Percentiles rank a stretch among this genome's conserved stretches.
Evolutionary conservation across 1,140 invertebrate genomes (phyloP).

Genomic region (Drosophila dunni): DNA sequence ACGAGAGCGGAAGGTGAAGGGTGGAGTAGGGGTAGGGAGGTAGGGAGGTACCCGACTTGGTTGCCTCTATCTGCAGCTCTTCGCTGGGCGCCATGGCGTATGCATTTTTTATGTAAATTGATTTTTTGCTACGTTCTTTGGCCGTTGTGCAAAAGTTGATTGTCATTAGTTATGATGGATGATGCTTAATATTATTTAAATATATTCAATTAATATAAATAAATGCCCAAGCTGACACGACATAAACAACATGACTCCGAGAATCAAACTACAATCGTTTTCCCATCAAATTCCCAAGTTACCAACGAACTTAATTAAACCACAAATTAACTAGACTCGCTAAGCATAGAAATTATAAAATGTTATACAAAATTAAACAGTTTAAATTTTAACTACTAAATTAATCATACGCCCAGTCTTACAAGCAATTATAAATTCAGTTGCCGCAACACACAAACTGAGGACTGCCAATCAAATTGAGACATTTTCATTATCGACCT

Average conservation of each 20-base stretch:
- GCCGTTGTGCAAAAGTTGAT: conserved; percentile 35
- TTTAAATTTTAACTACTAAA: neutral
- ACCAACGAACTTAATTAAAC: too few species aligned
- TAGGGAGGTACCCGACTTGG: neutral
- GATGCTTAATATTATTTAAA: conserved; percentile 76
- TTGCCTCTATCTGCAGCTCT: conserved; percentile 6
- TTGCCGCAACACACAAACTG: conserved; percentile 1
- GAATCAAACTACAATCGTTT: neutral
- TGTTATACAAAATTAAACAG: too few species aligned
- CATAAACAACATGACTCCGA: conserved; percentile 52
- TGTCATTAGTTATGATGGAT: conserved; percentile 79
- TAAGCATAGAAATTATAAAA: too few species aligned
- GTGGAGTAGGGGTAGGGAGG: too few species aligned
- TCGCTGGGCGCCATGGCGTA: conserved; percentile 70
- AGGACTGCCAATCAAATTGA: conserved; percentile 30
- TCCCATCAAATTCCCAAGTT: neutral
- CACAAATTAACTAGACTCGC: too few species aligned
- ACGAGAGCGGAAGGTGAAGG: too few species aligned
- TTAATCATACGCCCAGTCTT: conserved; percentile 50
- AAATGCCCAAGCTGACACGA: conserved; percentile 47
- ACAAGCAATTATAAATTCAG: conserved; percentile 1
- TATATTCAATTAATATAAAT: conserved; percentile 78
- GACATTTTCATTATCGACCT: conserved; percentile 43
- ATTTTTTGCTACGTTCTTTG: conserved; percentile 52
- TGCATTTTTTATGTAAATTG: conserved; percentile 82